Evolutionary conservation across 2,888 invertebrate genomes (phyloP), one percentile per base, ranked within the genome.

Genomic region (Rotaria socialis): DNA sequence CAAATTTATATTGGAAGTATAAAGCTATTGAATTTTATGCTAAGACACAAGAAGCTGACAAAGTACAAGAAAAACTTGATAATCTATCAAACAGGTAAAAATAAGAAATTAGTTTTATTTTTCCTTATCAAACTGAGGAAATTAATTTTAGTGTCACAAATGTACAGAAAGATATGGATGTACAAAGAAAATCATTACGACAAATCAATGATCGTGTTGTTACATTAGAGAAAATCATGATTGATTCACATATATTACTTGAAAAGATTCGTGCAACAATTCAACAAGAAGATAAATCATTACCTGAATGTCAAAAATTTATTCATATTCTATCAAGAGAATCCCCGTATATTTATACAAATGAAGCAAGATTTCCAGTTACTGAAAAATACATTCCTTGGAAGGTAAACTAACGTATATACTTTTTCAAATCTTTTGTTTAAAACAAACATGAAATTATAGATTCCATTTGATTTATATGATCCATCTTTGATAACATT

Each of bases 361-460:
- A 89, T 80, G 89, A 90, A n/a, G 89, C 90, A 27, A 88, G 91
- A 19, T 91, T 90, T 85, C 91, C 91, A 35, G 90, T 91, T 41
- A 90, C 91, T 85, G 91, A 91, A 88, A 91, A 90, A 88, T 91
- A 90, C 88, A 90, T 91, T 19, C 90, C 90, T 19, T 91, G 91
- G 91, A 91, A 91, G 89, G 91, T 91, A 67, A 89, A 89, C 87
- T 88, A 88, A 88, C 88, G 88, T n/a, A 87, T 88, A 8, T 14
- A 14, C 10, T 88, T 43, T 86, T 88, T 35, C 1, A 2, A 8
- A 84, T 14, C 24, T 47, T 60, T 55, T 43, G 58, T 84, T 85
- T 27, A 27, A 24, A 55, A 11, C 22, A 55, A 1, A 8, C 14
- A n/a, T 75, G n/a, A 35, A 24, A 10, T 4, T 80, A 24, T 87